A percentile compares a stretch with the other conserved stretches of the same genome.
Conservation (phyloP, 2,797 vertebrate species). For the Lemur catta region DNA sequence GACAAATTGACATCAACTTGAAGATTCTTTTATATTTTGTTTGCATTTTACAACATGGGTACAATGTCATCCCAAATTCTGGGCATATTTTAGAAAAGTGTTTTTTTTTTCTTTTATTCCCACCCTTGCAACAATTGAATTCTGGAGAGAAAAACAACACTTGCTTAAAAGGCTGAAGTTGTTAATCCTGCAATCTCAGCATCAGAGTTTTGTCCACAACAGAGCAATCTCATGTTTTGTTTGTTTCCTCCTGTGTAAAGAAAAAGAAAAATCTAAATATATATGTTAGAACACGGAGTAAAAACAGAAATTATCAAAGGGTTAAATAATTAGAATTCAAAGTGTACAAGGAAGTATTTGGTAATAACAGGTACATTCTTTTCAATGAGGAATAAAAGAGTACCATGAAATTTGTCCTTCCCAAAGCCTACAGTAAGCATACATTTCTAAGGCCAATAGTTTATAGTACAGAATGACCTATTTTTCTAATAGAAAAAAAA, state of each 20-base stretch:
- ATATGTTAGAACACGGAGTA: background rate
- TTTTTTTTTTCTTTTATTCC: background rate
- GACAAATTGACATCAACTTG: background rate
- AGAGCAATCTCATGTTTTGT: background rate
- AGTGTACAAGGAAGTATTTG: background rate
- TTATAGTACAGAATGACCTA: background rate
- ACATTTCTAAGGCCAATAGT: background rate
- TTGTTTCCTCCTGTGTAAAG: background rate
- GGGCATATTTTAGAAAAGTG: background rate
- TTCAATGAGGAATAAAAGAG: background rate
- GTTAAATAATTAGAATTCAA: slow-evolving; percentile 11
- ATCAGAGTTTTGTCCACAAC: background rate
- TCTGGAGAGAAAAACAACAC: background rate
- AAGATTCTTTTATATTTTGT: background rate
- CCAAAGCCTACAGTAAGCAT: background rate
- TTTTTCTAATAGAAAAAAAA: background rate
- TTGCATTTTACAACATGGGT: background rate
- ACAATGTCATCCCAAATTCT: background rate
- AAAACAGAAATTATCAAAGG: background rate
- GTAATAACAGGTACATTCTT: background rate
- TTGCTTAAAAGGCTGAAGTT: background rate
- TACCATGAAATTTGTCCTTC: background rate
- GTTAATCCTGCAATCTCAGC: background rate
- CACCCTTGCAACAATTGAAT: background rate
- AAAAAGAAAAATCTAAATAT: background rate